phyloP scores from a whole-genome alignment of 2,888 invertebrate species.

The Heliconius sara region DNA sequence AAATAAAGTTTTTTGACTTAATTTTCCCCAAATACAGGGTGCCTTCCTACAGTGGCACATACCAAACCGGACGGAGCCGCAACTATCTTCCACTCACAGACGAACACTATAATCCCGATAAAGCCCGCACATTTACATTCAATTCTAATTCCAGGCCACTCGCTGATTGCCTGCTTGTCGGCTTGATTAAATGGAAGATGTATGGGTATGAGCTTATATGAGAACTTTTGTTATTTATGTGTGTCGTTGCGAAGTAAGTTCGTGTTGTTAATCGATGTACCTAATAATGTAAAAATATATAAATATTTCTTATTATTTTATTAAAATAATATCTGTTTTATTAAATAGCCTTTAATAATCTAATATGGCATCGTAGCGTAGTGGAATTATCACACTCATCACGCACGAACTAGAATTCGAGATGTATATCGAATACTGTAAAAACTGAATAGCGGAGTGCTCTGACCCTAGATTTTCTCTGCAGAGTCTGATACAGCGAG shows the following conservation, averaged over 20 bases:
- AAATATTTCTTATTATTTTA: too few relatives aligned
- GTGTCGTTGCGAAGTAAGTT: not conserved
- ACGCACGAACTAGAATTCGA: too few relatives aligned
- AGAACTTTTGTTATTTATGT: slow-evolving; percentile 24
- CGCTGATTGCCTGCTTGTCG: slow-evolving; percentile 79
- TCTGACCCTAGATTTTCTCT: not conserved
- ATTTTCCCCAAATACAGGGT: slow-evolving; percentile 38
- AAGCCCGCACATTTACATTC: slow-evolving; percentile 86
- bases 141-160: slow-evolving; percentile 81
- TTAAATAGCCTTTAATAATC: too few relatives aligned
- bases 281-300: not conserved
- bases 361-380: too few relatives aligned
- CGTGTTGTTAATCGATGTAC: not conserved
- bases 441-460: too few relatives aligned
- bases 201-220: slow-evolving; percentile 30
- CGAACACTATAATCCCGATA: slow-evolving; percentile 85
- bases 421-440: too few relatives aligned
- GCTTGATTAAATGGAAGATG: slow-evolving; percentile 71
- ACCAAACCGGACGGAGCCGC: slow-evolving; percentile 68
- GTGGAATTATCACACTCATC: too few relatives aligned
- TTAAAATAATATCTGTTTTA: too few relatives aligned
- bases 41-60: slow-evolving; percentile 57
- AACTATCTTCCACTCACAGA: slow-evolving; percentile 82
- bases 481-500: too few relatives aligned
- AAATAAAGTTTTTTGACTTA: not conserved